Evolutionary conservation across 2,888 invertebrate genomes (phyloP).

Genomic region (Malthinus seriepunctatus): DNA sequence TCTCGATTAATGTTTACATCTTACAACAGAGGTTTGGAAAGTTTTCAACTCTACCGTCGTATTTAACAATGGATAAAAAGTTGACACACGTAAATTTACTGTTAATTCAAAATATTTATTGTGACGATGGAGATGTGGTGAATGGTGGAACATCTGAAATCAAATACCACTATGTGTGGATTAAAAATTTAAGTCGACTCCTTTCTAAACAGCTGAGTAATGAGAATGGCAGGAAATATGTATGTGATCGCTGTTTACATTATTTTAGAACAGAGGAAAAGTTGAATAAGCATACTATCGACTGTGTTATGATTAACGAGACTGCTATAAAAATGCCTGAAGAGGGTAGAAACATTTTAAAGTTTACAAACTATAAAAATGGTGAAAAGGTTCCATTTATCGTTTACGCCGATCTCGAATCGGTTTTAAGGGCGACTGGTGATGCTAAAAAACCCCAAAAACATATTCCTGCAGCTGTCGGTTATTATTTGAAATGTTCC

Average conservation of each 20-base stretch:
- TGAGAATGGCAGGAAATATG: slow-evolving; percentile 8
- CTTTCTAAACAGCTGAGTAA: slow-evolving; percentile 9
- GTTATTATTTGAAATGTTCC: neutral
- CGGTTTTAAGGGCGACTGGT: too few species aligned
- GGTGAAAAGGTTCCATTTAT: neutral
- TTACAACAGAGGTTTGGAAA: neutral
- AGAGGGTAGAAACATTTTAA: neutral
- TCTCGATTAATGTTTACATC: neutral
- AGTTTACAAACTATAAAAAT: neutral
- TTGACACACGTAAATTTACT: too few species aligned
- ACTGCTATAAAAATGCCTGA: slow-evolving; percentile 16
- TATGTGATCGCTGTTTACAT: slow-evolving; percentile 32
- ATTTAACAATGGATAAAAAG: slow-evolving; percentile 5
- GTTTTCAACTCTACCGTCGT: neutral
- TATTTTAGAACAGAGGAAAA: slow-evolving; percentile 25
- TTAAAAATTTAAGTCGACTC: slow-evolving; percentile 26
- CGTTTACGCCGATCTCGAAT: too few species aligned
- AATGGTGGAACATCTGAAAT: neutral
- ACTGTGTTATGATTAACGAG: slow-evolving; percentile 11
- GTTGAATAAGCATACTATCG: slow-evolving; percentile 8
- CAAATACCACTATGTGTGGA: slow-evolving; percentile 22
- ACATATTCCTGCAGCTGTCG: neutral
- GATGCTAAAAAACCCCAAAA: too few species aligned
- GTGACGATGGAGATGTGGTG: neutral
- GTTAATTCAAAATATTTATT: slow-evolving; percentile 7